Base-by-base conservation (phyloP, 2,113 vertebrate species). In the Clarias magur region DNA sequence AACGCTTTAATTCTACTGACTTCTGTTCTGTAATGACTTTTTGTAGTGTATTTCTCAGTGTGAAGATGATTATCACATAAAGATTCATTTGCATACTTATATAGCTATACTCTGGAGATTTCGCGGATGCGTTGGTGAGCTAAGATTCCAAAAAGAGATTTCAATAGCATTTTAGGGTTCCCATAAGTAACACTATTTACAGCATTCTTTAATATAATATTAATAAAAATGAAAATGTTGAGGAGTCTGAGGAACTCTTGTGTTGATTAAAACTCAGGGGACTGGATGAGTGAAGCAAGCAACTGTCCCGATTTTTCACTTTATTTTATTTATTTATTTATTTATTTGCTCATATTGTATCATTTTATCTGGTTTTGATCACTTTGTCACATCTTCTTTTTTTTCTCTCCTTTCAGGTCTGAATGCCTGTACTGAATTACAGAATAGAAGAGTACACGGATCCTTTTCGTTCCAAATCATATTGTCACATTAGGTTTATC, bases 1-100 rank as follows among this genome's bases (percentile, higher is more conserved):
- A 30, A 34, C 53, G 34, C 76, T 57, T 80, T 42, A 57, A 67
- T 65, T 65, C 53, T 30, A 53, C 62, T 25, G 27, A 25, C 48
- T 68, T 56, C 19, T 34, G 21, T 56, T 67, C 38, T 56, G 60
- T 76, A 78, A 85, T 30, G 57, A 53, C 84, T 57, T 86, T 78
- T 60, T 79, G 81, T 83, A 3, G 73, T 79, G 81, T 83, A 3
- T 84, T 54, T 56, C 72, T 65, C 42, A 60, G 48, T 34, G 27
- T 80, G 79, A 38, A 38, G 30, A 80, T 80, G 60, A 79, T 85
- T 53, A 85, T 78, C 27, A 21, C 60, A 19, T 34, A 48, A 75
- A 53, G 59, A 85, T 53, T 78, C 8, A 42, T 62, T 62, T 85
- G 84, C 60, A 76, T 79, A 30, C 59, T 85, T 27, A 12, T 53